These are phyloP conservation scores for Asobara japonica DNA, from an alignment of 1,140 invertebrate species.

Conservation along the genomic window DNA sequence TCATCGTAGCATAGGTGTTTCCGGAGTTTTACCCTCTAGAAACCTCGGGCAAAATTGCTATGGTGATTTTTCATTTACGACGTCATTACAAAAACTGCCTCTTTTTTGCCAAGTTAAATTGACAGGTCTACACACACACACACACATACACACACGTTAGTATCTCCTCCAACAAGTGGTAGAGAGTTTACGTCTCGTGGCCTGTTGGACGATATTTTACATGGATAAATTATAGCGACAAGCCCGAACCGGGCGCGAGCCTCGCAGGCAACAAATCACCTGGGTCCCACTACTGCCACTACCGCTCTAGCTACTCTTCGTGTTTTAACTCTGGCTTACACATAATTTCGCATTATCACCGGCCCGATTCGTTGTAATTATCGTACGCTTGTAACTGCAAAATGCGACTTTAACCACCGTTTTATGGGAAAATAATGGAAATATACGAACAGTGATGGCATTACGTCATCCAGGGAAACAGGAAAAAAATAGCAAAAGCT, in stretches of 20 bases:
- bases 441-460: not conserved
- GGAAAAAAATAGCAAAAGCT: too few relatives aligned
- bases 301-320: conserved; percentile 9
- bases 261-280: conserved; percentile 52
- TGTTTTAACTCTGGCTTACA: conserved; percentile 50
- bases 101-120: too few relatives aligned
- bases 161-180: conserved; percentile 35
- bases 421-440: conserved; percentile 17
- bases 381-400: conserved; percentile 32
- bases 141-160: too few relatives aligned
- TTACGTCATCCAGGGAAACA: not conserved
- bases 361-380: conserved; percentile 54
- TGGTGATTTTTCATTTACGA: too few relatives aligned
- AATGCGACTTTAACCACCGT: conserved; percentile 25
- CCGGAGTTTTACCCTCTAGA: too few relatives aligned
- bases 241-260: conserved; percentile 33
- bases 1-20: too few relatives aligned
- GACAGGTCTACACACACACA: too few relatives aligned
- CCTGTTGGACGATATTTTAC: conserved; percentile 47
- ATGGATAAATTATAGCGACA: conserved; percentile 56
- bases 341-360: conserved; percentile 55
- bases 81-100: too few relatives aligned
- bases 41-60: too few relatives aligned
- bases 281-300: not conserved
- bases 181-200: conserved; percentile 12